Base-by-base conservation (phyloP, 1,140 invertebrate species). In the Hirudo medicinalis region DNA sequence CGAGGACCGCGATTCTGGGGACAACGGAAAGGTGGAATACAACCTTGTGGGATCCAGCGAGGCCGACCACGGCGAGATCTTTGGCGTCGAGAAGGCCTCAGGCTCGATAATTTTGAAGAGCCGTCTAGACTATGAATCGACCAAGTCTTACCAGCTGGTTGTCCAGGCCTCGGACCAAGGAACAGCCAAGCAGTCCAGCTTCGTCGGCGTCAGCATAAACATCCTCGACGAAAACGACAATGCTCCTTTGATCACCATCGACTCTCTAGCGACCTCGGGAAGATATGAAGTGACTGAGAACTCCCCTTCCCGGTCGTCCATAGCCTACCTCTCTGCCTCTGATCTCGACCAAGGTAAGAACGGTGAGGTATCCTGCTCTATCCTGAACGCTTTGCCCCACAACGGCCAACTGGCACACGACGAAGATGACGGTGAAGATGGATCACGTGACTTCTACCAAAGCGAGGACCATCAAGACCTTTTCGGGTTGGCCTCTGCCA, bases 1-100 rank as follows among this genome's bases (percentile, higher is more conserved):
- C 29, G 87, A 86, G 43, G 71, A 86, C 84, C 77, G 86, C 88
- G 89, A 71, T 89, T 89, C 72, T 84, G 89, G 54, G 85, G 78
- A 90, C 74, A 89, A 88, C 77, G 89, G 90, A 90, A 82, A 86
- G 82, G 72, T 74, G 19, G 25, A 40, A 19, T 74, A 74, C 84
- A 89, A 17, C 91, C 96, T 74, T 86, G 88, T n/a, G 84, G 87
- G n/a, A 11, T 36, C 25, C 19, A 74, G 67, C 29, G 20, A 72
- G 43, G 40, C 36, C 13, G 25, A 36, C 20, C 66, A 69, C 29
- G 66, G 54, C 3, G 55, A 69, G 15, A 27, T 63, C 25, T 70
- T 73, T 63, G 60, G 49, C 29, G 27, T 73, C 11, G 67, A 73
- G 66, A 43, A 27, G 9, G 15, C 74, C 0, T 63, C 49, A 5